A percentile compares a stretch with the other conserved stretches of the same genome.
phyloP scores from a whole-genome alignment of 1,140 invertebrate genomes.

The Copidosoma floridanum region DNA sequence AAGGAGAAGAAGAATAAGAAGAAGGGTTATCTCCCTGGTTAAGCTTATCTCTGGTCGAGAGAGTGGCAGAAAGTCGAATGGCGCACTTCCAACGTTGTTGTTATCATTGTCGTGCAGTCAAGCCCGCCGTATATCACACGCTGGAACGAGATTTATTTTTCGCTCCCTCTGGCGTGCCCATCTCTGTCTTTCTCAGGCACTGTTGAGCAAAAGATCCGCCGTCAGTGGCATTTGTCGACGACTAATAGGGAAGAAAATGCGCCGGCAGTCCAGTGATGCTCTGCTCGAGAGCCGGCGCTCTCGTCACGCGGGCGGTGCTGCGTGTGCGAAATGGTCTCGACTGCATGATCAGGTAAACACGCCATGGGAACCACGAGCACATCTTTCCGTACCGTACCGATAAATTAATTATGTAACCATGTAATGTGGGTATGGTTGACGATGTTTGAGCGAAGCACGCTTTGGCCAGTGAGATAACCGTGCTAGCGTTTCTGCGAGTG shows the following conservation, averaged over 20 bases:
- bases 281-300: conserved; percentile 26
- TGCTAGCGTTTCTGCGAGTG: background rate
- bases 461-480: no score
- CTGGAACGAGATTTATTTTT: background rate
- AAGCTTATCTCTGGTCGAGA: no score
- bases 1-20: no score
- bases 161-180: background rate
- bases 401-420: background rate
- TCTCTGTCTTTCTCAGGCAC: background rate
- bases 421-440: background rate
- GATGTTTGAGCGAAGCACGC: no score
- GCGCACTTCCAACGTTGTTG: no score
- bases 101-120: no score
- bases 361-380: background rate
- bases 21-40: no score
- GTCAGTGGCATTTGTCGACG: no score
- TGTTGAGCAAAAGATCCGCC: no score
- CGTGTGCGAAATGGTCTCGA: conserved; percentile 28
- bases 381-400: background rate
- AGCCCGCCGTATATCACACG: no score
- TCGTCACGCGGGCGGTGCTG: conserved; percentile 22
- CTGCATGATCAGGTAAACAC: conserved; percentile 37
- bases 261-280: conserved; percentile 35
- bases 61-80: no score
- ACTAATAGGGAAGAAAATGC: no score